A percentile compares a stretch with the other conserved stretches of the same genome.
These are phyloP conservation scores for Dicyrtoma fusca DNA, from an alignment of 2,888 invertebrate genomes.

Conservation along the genomic window DNA sequence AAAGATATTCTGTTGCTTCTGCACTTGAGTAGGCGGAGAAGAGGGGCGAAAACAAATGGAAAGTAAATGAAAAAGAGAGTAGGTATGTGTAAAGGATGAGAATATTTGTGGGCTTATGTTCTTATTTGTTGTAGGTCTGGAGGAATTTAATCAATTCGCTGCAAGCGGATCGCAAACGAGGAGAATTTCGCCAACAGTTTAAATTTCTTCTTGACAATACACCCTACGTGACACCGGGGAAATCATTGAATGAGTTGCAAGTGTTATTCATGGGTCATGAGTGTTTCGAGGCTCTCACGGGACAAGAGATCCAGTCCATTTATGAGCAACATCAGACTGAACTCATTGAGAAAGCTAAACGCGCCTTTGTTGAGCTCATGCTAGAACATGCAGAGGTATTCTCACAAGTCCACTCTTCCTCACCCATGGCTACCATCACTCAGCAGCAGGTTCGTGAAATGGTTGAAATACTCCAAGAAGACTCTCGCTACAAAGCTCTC, in stretches of 20 bases:
- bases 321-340: constrained; percentile 93
- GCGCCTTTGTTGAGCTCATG: constrained; percentile 72
- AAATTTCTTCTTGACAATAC: constrained; percentile 90
- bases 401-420: constrained; percentile 87
- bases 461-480: constrained; percentile 86
- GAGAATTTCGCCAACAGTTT: constrained; percentile 95
- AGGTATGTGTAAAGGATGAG: neutral
- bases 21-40: too few species aligned
- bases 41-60: too few species aligned
- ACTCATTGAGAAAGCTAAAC: constrained; percentile 79
- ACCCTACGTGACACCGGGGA: constrained; percentile 82
- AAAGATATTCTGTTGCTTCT: neutral
- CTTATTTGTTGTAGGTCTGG: constrained; percentile 64
- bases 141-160: constrained; percentile 87
- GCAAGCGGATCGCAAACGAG: constrained; percentile 87
- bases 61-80: too few species aligned
- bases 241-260: constrained; percentile 54
- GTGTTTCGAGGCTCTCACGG: constrained; percentile 88
- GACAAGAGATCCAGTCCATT: constrained; percentile 86
- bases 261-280: constrained; percentile 86
- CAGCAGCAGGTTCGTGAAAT: constrained; percentile 94
- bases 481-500: constrained; percentile 90
- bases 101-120: neutral
- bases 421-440: constrained; percentile 85
- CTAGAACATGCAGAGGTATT: constrained; percentile 84